phyloP scores from a whole-genome alignment of 2,113 vertebrate species.

The Laticauda laticaudata region DNA sequence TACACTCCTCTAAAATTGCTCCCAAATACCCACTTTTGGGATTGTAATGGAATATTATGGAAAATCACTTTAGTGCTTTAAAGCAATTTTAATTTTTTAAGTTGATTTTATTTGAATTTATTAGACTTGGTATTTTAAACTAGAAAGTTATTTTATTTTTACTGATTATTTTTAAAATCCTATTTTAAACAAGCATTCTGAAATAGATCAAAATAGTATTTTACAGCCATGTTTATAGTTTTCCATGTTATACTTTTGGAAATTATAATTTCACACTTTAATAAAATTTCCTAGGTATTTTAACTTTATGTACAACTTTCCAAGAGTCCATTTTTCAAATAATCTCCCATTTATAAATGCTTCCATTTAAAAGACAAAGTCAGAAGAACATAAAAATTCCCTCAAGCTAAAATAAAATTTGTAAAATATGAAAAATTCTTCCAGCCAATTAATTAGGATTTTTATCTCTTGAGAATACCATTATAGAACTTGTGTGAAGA shows the following conservation, averaged over 20 bases:
- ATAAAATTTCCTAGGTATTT: not conserved
- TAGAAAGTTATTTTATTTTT: not conserved
- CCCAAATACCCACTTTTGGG: not conserved
- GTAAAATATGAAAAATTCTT: conserved; percentile 30
- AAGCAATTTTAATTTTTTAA: not conserved
- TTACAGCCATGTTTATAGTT: not conserved
- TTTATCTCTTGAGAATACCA: conserved; percentile 56
- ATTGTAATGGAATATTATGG: not conserved
- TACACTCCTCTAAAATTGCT: not conserved
- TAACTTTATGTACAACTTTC: conserved; percentile 27
- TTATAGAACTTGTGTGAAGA: conserved; percentile 65
- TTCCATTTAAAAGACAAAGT: conserved; percentile 34
- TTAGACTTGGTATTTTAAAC: not conserved
- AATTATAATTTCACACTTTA: conserved; percentile 1
- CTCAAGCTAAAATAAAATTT: conserved; percentile 40
- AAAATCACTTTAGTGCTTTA: not conserved
- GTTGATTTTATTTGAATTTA: not conserved
- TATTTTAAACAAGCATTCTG: accelerated
- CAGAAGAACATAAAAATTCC: conserved; percentile 36
- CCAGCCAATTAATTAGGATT: conserved; percentile 51
- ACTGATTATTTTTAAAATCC: not conserved
- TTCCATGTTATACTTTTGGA: not conserved
- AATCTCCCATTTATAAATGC: conserved; percentile 31
- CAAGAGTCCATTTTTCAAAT: conserved; percentile 24
- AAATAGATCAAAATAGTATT: not conserved